Base-by-base conservation (phyloP, 2,888 invertebrate genomes). In the Helobdella robusta region DNA sequence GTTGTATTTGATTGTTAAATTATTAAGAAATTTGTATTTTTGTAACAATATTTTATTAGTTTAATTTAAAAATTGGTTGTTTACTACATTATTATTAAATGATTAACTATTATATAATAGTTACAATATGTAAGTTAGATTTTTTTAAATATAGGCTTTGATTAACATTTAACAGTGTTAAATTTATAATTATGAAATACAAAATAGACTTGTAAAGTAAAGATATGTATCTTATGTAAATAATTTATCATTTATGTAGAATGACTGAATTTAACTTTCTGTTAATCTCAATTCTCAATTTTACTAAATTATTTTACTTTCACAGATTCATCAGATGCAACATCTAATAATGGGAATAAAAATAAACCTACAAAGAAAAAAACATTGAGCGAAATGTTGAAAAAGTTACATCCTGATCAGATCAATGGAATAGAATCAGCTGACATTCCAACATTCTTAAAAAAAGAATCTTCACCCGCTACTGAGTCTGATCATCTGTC, bases 321-420 rank as follows among this genome's bases (percentile, higher is more conserved):
- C 3, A n/a, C 48, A 62, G 62, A 62, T 50, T 62, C 28, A 40
- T 62, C 62, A 18, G 62, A 62, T 32, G 62, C 48, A 32, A 8
- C 25, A n/a, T n/a, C 23, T 48, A 23, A n/a, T n/a, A n/a, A 48
- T n/a, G 46, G 28, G 18, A 56, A 56, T 62, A 62, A 40, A 20
- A 62, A 30, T 44, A 28, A 23, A 50, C 44, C 48, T 32, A 40
- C 35, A 32, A 62, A 48, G 32, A 62, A 62, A 48, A 62, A 62
- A 32, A 32, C 48, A 2, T 44, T 62, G 25, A 62, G 30, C 20
- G 62, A 62, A 32, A 62, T 62, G 62, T 30, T 62, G 30, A 62
- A 62, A 32, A 62, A 62, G 32, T 30, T 62, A 30, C 36, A 62
- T 56, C 56, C 56, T 32, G 48, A 48, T 32, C 50, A 50, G 11